Percentiles rank a stretch among this genome's conserved stretches.
Conservation (phyloP, 92 coral and sea anemone species). For the Porites rus region DNA sequence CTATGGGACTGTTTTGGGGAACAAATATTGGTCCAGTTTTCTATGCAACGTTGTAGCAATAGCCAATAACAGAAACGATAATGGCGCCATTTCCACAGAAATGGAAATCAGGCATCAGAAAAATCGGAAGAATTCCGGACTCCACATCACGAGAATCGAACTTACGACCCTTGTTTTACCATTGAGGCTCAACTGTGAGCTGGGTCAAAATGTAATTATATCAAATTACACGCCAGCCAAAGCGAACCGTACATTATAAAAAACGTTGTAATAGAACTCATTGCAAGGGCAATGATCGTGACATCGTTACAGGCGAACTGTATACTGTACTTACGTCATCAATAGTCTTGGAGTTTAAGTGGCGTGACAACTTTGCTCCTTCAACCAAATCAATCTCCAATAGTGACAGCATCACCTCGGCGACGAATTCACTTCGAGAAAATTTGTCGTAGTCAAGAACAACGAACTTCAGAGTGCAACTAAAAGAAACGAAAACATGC, state of each 20-base stretch:
- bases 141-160: too few relatives aligned
- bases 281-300: not conserved
- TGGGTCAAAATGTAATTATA: too few relatives aligned
- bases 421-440: slow-evolving; percentile 96
- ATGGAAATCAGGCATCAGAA: too few relatives aligned
- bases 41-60: too few relatives aligned
- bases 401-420: slow-evolving; percentile 80
- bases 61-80: too few relatives aligned
- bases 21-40: too few relatives aligned
- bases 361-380: slow-evolving; percentile 84
- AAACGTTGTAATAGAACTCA: not conserved
- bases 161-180: too few relatives aligned
- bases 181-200: too few relatives aligned
- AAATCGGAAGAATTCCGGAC: too few relatives aligned
- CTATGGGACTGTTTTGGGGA: too few relatives aligned
- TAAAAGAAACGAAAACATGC: not conserved
- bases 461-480: slow-evolving; percentile 83
- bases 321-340: slow-evolving; percentile 46
- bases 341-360: slow-evolving; percentile 73
- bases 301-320: not conserved
- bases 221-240: not conserved
- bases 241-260: not conserved
- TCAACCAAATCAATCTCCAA: slow-evolving; percentile 74
- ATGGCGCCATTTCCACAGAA: too few relatives aligned
- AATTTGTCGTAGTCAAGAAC: slow-evolving; percentile 93